A percentile compares a stretch with the other conserved stretches of the same genome.
phyloP scores from a whole-genome alignment of 2,113 vertebrate genomes.

The Cavia aperea region DNA sequence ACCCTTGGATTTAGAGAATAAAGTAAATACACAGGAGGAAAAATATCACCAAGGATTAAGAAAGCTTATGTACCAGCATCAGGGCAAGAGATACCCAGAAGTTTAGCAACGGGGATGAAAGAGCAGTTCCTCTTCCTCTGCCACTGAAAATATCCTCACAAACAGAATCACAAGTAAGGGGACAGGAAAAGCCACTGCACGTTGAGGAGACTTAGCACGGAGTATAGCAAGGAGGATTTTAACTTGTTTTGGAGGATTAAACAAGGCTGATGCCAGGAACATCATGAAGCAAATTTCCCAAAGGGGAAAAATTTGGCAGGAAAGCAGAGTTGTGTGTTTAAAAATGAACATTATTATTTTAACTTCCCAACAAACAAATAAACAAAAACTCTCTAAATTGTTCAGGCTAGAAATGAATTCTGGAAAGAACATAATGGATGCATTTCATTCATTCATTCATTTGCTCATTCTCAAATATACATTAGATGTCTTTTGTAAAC shows the following conservation, averaged over 20 bases:
- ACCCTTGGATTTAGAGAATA: conserved; percentile 25
- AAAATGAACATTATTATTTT: conserved; percentile 49
- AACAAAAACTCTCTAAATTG: not conserved
- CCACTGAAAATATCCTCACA: not conserved
- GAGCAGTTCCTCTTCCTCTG: conserved; percentile 11
- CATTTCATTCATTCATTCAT: conserved; percentile 31
- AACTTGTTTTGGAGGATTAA: conserved; percentile 55
- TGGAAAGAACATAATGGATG: conserved; percentile 51
- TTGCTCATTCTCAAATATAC: not conserved
- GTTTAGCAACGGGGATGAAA: conserved; percentile 36
- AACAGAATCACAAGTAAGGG: not conserved
- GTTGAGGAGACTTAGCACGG: not conserved
- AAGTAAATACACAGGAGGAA: conserved; percentile 16
- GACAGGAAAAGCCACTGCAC: not conserved
- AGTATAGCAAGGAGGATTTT: conserved; percentile 58
- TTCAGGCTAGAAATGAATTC: conserved; percentile 53
- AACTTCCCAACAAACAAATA: not conserved
- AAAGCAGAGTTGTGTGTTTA: conserved; percentile 62
- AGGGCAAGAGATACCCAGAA: not conserved
- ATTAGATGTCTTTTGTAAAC: conserved; percentile 12
- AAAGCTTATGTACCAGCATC: not conserved
- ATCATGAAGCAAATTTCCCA: conserved; percentile 71
- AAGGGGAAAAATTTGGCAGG: conserved; percentile 57
- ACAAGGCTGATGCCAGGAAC: conserved; percentile 62
- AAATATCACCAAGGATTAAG: conserved; percentile 9